These are phyloP conservation scores for Odontamblyopus lacepedii DNA, from an alignment of 2,797 vertebrate genomes.

Conservation along the genomic window DNA sequence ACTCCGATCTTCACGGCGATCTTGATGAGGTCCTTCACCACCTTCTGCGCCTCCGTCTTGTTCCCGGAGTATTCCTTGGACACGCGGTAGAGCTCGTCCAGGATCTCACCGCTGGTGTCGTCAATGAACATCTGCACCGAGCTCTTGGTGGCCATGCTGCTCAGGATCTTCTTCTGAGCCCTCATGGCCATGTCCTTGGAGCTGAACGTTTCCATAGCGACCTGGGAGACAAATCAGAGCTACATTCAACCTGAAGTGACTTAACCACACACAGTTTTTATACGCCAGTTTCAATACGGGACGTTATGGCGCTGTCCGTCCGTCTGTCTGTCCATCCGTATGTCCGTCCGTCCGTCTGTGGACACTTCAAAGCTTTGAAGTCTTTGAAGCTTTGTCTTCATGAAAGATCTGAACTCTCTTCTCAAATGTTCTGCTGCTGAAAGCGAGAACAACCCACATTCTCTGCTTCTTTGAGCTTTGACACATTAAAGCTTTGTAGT, in stretches of 20 bases:
- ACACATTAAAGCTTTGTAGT: too few species aligned
- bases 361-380: too few species aligned
- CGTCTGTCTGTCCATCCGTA: too few species aligned
- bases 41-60: constrained; percentile 83
- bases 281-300: too few species aligned
- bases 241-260: too few species aligned
- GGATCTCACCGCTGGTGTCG: constrained; percentile 87
- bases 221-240: constrained; percentile 25
- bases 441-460: too few species aligned
- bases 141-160: constrained; percentile 85
- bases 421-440: too few species aligned
- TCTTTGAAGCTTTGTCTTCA: too few species aligned
- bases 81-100: constrained; percentile 90
- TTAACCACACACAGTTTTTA: neutral
- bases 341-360: too few species aligned
- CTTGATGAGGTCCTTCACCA: constrained; percentile 91
- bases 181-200: constrained; percentile 87
- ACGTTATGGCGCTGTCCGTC: too few species aligned
- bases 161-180: constrained; percentile 90
- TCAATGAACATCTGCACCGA: constrained; percentile 89
- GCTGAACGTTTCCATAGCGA: constrained; percentile 86
- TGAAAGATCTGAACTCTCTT: too few species aligned
- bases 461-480: too few species aligned
- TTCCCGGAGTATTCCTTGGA: constrained; percentile 85
- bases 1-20: constrained; percentile 88